Evolutionary conservation across 2,797 vertebrate species (phyloP).

Genomic region (Bryconaethiops microstoma): DNA sequence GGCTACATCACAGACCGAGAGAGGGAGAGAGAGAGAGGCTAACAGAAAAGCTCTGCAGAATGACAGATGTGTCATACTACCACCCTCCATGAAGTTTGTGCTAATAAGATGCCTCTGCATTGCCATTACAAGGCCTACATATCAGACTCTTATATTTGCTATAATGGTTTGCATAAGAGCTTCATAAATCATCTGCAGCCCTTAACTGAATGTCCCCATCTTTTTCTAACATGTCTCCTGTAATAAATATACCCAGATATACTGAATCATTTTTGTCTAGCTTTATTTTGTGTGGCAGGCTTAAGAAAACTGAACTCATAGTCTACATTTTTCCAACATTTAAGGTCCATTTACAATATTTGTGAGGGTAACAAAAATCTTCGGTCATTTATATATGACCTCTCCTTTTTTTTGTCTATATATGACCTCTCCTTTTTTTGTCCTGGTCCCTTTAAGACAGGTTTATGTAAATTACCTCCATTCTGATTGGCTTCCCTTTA

Average conservation of each 20-base stretch:
- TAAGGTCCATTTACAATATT: too few species aligned
- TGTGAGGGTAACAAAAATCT: too few species aligned
- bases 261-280: too few species aligned
- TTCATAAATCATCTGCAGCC: background rate
- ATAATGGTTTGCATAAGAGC: slow-evolving; percentile 8
- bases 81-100: slow-evolving; percentile 39
- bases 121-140: slow-evolving; percentile 37
- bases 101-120: slow-evolving; percentile 46
- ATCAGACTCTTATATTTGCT: background rate
- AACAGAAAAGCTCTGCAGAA: background rate
- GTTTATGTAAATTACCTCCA: background rate
- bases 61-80: slow-evolving; percentile 34
- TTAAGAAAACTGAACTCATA: too few species aligned
- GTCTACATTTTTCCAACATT: too few species aligned
- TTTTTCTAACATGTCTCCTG: background rate
- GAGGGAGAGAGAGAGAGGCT: slow-evolving; percentile 7
- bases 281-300: too few species aligned
- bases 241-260: too few species aligned
- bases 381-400: too few species aligned
- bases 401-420: too few species aligned
- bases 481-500: background rate
- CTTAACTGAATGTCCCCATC: background rate
- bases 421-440: too few species aligned
- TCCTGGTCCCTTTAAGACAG: too few species aligned
- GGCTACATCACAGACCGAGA: background rate